A percentile compares a stretch with the other conserved stretches of the same genome.
Evolutionary conservation across 2,113 vertebrate genomes (phyloP).

Genomic region (Thalassarche chlororhynchos): DNA sequence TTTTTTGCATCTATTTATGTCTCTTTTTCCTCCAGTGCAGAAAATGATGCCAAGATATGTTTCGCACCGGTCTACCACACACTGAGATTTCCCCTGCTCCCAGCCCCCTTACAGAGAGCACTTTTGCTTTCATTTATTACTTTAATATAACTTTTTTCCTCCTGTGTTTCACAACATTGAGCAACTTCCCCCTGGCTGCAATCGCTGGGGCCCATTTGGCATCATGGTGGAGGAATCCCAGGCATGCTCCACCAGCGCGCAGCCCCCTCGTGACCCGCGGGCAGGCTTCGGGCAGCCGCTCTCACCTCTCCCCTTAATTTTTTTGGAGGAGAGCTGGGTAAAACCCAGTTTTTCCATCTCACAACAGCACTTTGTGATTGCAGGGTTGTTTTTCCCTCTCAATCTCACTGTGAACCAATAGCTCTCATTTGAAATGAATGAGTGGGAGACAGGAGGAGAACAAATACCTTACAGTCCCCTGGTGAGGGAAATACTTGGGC

Average conservation of each 20-base stretch:
- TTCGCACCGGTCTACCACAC: not conserved
- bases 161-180: slow-evolving; percentile 24
- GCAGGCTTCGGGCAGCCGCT: not conserved
- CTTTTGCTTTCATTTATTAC: slow-evolving; percentile 51
- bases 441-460: slow-evolving; percentile 32
- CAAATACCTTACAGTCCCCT: not conserved
- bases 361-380: not conserved
- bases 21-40: not conserved
- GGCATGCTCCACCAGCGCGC: not conserved
- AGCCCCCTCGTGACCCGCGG: not conserved
- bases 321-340: not conserved
- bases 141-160: slow-evolving; percentile 1
- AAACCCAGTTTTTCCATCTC: not conserved
- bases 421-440: not conserved
- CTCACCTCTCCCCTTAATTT: slow-evolving; percentile 8
- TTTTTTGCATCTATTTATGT: slow-evolving; percentile 10
- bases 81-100: slow-evolving; percentile 2
- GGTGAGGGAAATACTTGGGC: not conserved
- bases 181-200: not conserved
- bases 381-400: not conserved
- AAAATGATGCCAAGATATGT: not conserved
- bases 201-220: not conserved
- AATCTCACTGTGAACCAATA: not conserved
- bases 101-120: not conserved
- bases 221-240: slow-evolving; percentile 34